Percentiles rank a stretch among this genome's conserved stretches.
phyloP scores from a whole-genome alignment of 37 sponge, comb jelly and placozoan genomes.

The Cliona cf. orientalis region DNA sequence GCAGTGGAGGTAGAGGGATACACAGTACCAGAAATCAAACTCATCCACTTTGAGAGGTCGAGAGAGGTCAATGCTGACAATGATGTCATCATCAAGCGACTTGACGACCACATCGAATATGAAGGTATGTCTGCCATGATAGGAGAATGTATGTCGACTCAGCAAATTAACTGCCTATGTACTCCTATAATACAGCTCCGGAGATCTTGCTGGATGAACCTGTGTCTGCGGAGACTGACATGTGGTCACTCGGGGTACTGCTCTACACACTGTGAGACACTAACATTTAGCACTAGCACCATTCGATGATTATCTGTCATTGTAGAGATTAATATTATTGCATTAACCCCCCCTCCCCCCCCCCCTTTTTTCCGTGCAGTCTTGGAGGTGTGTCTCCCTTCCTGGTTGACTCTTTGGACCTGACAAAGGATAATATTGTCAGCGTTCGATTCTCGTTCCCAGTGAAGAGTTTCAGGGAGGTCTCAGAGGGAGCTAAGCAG shows the following conservation, averaged over 20 bases:
- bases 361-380: constrained; percentile 25
- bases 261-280: constrained; percentile 52
- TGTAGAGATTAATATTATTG: not conserved
- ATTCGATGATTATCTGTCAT: not conserved
- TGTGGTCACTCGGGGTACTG: constrained; percentile 71
- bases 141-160: not conserved
- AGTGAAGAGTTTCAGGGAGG: constrained; percentile 33
- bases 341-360: not conserved
- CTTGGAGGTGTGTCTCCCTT: constrained; percentile 75
- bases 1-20: not conserved
- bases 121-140: constrained; percentile 18
- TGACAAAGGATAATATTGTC: constrained; percentile 63
- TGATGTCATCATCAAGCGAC: constrained; percentile 2
- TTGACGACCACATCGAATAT: constrained; percentile 21
- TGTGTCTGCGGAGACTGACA: constrained; percentile 69
- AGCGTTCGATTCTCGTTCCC: constrained; percentile 39
- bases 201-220: constrained; percentile 58
- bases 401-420: constrained; percentile 50
- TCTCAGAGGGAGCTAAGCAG: constrained; percentile 36
- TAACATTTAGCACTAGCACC: not conserved
- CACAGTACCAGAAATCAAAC: constrained; percentile 29
- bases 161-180: not conserved
- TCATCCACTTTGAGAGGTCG: constrained; percentile 55
- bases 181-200: constrained; percentile 57
- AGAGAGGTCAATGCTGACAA: not conserved